These are phyloP conservation scores for Cygnus olor DNA, from an alignment of 2,797 vertebrate genomes.

Conservation along the genomic window DNA sequence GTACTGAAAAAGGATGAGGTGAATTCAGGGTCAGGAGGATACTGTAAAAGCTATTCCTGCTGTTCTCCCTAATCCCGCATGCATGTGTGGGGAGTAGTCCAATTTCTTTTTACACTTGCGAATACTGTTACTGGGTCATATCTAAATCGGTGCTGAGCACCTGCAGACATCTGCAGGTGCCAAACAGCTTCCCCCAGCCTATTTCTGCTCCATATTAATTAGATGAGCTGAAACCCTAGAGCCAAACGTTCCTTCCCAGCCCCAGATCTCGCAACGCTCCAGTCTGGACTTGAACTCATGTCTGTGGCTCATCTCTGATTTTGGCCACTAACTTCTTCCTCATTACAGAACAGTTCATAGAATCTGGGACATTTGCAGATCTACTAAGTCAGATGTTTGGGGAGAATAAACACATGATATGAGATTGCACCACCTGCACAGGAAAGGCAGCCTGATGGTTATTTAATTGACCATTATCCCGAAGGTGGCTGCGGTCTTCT, in stretches of 20 bases:
- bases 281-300: not conserved
- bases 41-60: slow-evolving; percentile 62
- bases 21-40: slow-evolving; percentile 65
- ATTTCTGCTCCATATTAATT: not conserved
- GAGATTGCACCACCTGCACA: slow-evolving; percentile 52
- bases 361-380: not conserved
- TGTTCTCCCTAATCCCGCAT: slow-evolving; percentile 41
- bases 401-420: not conserved
- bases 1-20: slow-evolving; percentile 65
- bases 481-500: not conserved
- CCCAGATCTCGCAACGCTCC: not conserved
- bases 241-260: not conserved
- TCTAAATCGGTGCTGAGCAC: slow-evolving; percentile 6
- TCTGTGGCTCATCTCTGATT: not conserved
- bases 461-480: slow-evolving; percentile 13
- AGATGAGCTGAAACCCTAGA: not conserved
- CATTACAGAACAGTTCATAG: not conserved
- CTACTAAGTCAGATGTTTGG: not conserved
- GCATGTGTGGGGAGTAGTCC: not conserved
- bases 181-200: not conserved
- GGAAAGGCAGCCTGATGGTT: slow-evolving; percentile 40
- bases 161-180: slow-evolving; percentile 5
- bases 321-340: slow-evolving; percentile 27
- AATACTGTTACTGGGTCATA: not conserved
- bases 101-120: slow-evolving; percentile 25